A percentile compares a stretch with the other conserved stretches of the same genome.
Conservation (phyloP, 1,140 invertebrate species). For the Holotrichia oblita region DNA sequence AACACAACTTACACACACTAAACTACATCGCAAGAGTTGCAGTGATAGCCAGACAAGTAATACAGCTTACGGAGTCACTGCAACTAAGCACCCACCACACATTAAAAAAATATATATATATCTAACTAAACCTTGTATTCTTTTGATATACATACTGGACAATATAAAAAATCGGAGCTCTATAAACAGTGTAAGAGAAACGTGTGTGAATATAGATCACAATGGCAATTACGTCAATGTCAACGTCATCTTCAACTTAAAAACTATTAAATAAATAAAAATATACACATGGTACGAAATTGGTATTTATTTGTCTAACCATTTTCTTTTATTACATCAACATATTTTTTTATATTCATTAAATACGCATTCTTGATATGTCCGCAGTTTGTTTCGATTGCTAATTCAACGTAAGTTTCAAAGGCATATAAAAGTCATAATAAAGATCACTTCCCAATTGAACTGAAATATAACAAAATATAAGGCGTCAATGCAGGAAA, state of each 20-base stretch:
- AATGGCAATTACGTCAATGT: background rate
- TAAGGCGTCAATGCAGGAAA: background rate
- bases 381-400: constrained; percentile 63
- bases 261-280: constrained; percentile 17
- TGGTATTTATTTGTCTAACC: constrained; percentile 14
- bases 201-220: too few relatives aligned
- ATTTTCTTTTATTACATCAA: constrained; percentile 42
- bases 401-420: constrained; percentile 61
- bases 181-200: too few relatives aligned
- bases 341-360: constrained; percentile 60
- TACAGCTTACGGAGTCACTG: too few relatives aligned
- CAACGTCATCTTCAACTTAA: background rate
- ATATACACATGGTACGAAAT: background rate
- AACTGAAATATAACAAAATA: constrained; percentile 60
- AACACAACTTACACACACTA: too few relatives aligned
- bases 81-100: too few relatives aligned
- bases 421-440: constrained; percentile 61
- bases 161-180: too few relatives aligned
- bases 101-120: too few relatives aligned
- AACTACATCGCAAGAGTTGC: too few relatives aligned
- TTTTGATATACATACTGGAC: too few relatives aligned
- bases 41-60: too few relatives aligned
- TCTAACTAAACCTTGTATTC: too few relatives aligned
- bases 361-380: constrained; percentile 63
- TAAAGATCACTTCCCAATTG: constrained; percentile 62